These are phyloP conservation scores for Psophia crepitans DNA, from an alignment of 2,113 vertebrate genomes.

Conservation along the genomic window DNA sequence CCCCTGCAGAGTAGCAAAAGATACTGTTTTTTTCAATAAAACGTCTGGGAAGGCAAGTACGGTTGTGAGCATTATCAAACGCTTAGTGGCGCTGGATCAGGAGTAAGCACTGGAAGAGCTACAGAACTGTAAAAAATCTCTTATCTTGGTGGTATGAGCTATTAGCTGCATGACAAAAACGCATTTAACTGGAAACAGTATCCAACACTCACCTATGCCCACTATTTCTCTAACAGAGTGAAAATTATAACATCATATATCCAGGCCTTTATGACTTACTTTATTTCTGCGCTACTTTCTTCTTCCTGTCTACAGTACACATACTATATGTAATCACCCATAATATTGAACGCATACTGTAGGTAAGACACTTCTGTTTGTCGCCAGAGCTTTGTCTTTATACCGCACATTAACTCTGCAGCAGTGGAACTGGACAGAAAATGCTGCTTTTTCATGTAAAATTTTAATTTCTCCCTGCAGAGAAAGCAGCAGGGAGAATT, in stretches of 20 bases:
- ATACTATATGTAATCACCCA: not conserved
- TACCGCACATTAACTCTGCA: not conserved
- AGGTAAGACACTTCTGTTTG: not conserved
- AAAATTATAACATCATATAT: not conserved
- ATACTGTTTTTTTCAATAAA: not conserved
- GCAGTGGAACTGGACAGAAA: not conserved
- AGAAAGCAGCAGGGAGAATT: not conserved
- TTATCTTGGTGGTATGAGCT: not conserved
- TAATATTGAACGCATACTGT: rapidly evolving
- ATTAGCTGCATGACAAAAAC: not conserved
- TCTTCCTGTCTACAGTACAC: not conserved
- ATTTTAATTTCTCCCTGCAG: not conserved
- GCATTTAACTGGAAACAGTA: not conserved
- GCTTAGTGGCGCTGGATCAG: not conserved
- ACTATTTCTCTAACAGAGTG: not conserved
- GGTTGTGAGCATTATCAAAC: not conserved
- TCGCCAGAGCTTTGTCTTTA: not conserved
- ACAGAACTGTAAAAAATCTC: not conserved
- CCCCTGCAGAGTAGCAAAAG: not conserved
- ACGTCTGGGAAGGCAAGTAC: not conserved
- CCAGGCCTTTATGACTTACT: not conserved
- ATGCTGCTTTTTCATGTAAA: not conserved
- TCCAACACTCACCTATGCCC: not conserved
- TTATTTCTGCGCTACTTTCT: not conserved
- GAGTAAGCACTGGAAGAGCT: not conserved